Evolutionary conservation across 1,140 invertebrate species (phyloP).

Genomic region (Amphibalanus amphitrite): DNA sequence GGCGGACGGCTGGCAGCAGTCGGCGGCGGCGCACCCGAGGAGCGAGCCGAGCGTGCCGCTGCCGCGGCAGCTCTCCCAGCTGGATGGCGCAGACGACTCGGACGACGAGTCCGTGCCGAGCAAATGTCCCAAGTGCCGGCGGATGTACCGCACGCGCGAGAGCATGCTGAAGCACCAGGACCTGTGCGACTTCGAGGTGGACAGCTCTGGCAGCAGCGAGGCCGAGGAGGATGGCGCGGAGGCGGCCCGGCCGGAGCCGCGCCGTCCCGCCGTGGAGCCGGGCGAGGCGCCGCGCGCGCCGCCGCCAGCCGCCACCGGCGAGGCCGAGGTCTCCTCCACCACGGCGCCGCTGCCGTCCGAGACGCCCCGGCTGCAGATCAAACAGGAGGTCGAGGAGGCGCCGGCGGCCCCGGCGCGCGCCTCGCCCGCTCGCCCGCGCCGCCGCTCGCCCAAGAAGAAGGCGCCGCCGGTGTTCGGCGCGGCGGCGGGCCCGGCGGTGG

Average conservation of each 20-base stretch:
- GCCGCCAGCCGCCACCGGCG: background rate
- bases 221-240: constrained; percentile 16
- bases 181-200: constrained; percentile 40
- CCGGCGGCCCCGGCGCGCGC: no score
- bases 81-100: background rate
- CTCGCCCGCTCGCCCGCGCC: background rate
- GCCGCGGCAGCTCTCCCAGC: background rate
- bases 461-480: background rate
- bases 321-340: background rate
- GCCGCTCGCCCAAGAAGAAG: background rate
- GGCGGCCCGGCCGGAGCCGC: background rate
- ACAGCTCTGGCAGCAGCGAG: constrained; percentile 26
- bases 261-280: background rate
- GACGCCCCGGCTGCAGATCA: background rate
- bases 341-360: background rate
- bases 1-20: background rate
- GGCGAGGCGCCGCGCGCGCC: background rate
- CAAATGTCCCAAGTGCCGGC: constrained; percentile 27
- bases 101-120: constrained; percentile 21
- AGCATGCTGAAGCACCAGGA: constrained; percentile 66
- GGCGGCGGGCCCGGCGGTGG: no score
- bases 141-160: constrained; percentile 42
- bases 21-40: background rate
- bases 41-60: background rate
- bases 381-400: background rate